phyloP scores from a whole-genome alignment of 2,888 invertebrate genomes.

The Machimus atricapillus region DNA sequence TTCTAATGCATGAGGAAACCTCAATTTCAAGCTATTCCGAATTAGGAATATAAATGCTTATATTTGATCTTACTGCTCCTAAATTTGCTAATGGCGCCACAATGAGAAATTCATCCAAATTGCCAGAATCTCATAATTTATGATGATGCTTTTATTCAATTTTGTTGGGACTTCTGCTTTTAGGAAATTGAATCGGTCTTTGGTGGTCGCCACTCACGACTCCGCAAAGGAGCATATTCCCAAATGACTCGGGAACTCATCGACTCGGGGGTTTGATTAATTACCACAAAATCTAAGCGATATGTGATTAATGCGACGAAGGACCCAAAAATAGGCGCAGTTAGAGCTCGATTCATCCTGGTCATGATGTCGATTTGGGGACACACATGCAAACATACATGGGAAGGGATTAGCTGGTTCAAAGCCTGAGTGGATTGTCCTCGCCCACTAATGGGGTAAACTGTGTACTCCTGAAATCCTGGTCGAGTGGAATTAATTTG shows the following conservation, averaged over 20 bases:
- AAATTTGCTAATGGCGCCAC: neutral
- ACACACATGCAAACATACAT: neutral
- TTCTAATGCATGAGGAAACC: too few species aligned
- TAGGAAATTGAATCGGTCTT: neutral
- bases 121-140: neutral
- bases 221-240: neutral
- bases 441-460: neutral
- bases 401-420: neutral
- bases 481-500: neutral
- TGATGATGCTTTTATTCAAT: neutral
- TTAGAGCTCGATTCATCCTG: neutral
- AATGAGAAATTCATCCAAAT: neutral
- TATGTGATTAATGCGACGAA: neutral
- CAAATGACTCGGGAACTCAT: neutral
- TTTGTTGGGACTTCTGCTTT: neutral
- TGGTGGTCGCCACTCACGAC: neutral
- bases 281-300: neutral
- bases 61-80: too few species aligned
- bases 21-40: too few species aligned
- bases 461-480: neutral
- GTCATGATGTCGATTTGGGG: neutral
- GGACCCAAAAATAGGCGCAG: neutral
- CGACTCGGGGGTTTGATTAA: neutral
- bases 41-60: too few species aligned
- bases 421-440: neutral